Conservation (phyloP, 2,797 vertebrate genomes). For the Falco novaeseelandiae region DNA sequence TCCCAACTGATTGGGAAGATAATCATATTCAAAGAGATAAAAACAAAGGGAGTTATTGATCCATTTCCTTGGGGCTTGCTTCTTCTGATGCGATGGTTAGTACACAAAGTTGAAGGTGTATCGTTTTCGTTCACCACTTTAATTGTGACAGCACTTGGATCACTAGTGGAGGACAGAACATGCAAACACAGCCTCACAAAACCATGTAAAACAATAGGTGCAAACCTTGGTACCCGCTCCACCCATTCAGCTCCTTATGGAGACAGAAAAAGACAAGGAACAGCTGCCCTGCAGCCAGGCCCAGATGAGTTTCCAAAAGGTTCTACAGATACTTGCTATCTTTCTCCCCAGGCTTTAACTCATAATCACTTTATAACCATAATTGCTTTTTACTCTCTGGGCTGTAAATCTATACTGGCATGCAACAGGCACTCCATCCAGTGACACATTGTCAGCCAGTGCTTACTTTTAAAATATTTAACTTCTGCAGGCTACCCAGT, state of each 20-base stretch:
- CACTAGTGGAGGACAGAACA: not conserved
- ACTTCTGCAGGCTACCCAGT: not conserved
- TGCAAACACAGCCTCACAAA: not conserved
- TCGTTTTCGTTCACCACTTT: not conserved
- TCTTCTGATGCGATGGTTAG: not conserved
- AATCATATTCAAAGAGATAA: not conserved
- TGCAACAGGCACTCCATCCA: not conserved
- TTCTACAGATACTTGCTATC: not conserved
- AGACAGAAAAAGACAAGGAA: not conserved
- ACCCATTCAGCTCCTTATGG: fast-evolving
- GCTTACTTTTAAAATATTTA: not conserved
- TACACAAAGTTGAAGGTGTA: not conserved
- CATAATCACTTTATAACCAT: not conserved
- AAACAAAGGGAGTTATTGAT: fast-evolving
- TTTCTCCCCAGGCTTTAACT: not conserved
- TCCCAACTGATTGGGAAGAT: not conserved
- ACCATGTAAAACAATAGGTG: not conserved
- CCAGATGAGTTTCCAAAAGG: not conserved
- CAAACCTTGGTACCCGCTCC: not conserved
- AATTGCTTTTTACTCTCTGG: not conserved
- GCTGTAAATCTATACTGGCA: not conserved
- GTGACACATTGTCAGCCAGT: not conserved
- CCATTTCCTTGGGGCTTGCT: not conserved
- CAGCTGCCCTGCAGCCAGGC: not conserved
- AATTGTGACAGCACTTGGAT: not conserved